Conservation (phyloP, 1,140 invertebrate species). For the Dreissena polymorpha region DNA sequence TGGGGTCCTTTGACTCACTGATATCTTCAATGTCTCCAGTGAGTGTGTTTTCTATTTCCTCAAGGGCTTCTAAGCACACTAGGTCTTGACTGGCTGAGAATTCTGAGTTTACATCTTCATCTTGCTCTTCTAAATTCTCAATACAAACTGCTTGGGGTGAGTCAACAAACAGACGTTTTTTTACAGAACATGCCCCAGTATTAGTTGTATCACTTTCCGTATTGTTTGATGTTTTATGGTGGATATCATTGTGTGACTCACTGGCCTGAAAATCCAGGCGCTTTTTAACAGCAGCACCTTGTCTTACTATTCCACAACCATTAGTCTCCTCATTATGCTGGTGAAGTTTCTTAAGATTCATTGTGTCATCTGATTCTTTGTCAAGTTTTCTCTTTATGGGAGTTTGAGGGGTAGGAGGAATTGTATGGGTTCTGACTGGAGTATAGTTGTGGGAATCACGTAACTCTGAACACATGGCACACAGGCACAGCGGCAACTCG, state of each 20-base stretch:
- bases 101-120: conserved; percentile 1
- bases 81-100: conserved; percentile 19
- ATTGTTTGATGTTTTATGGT: not conserved
- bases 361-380: too few species aligned
- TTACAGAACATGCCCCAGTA: too few species aligned
- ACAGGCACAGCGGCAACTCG: not conserved
- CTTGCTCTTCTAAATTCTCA: conserved; percentile 23
- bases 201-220: too few species aligned
- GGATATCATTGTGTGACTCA: conserved; percentile 42
- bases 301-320: not conserved
- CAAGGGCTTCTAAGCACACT: conserved; percentile 35
- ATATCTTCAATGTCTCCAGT: not conserved
- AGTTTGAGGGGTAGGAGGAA: not conserved
- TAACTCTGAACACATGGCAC: too few species aligned
- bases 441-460: too few species aligned
- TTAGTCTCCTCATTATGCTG: too few species aligned
- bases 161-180: too few species aligned
- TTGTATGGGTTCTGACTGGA: too few species aligned
- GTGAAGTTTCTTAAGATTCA: too few species aligned
- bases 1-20: too few species aligned
- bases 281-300: not conserved
- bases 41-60: conserved; percentile 22
- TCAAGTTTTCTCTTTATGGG: conserved; percentile 28
- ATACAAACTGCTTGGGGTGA: not conserved
- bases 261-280: conserved; percentile 37